Conservation (phyloP, 2,113 vertebrate species). For the Poeciliopsis prolifica region DNA sequence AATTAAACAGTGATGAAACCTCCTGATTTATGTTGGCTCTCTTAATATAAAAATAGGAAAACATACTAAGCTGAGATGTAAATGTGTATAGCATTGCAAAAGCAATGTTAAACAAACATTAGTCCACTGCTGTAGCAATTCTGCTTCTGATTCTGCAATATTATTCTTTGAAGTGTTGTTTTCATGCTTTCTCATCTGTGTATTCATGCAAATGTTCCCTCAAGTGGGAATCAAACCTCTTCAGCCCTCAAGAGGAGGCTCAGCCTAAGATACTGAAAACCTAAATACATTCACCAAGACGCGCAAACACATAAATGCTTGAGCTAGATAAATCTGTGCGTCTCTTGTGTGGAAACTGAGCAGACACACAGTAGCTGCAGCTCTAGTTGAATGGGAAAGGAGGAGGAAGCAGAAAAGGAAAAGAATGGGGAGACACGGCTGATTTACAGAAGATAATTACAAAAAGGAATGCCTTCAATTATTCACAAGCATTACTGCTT, state of each 20-base stretch:
- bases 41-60: conserved; percentile 5
- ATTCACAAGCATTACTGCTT: conserved; percentile 25
- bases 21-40: conserved; percentile 1
- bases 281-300: conserved; percentile 4
- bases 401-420: neutral
- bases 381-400: conserved; percentile 10
- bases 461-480: conserved; percentile 37
- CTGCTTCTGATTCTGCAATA: conserved; percentile 1
- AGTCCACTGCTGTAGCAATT: neutral
- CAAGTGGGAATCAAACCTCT: conserved; percentile 30
- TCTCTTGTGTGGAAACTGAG: conserved; percentile 44
- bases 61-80: neutral
- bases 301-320: neutral
- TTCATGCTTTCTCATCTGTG: neutral
- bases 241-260: conserved; percentile 15
- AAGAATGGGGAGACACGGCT: neutral
- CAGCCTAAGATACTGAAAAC: neutral
- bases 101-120: neutral
- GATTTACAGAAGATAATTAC: conserved; percentile 31
- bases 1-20: conserved; percentile 16
- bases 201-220: conserved; percentile 23
- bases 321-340: conserved; percentile 6
- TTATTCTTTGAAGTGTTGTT: conserved; percentile 3
- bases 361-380: neutral
- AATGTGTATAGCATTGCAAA: neutral